Evolutionary conservation across 1,140 invertebrate genomes (phyloP).

Genomic region (Drosophila willistoni): DNA sequence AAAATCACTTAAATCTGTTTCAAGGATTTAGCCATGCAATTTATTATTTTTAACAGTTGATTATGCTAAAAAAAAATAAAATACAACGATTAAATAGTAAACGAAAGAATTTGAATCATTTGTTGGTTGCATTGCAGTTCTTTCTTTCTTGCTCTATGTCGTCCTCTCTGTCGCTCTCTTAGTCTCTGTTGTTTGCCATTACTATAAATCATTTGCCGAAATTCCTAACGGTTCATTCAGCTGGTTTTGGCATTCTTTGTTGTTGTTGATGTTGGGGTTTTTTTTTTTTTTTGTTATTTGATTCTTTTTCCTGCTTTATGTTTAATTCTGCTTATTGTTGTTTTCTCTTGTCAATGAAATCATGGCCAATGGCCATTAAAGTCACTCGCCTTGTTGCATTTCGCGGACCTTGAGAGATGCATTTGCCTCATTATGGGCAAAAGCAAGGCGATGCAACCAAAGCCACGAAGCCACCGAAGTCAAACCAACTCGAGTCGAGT

Average conservation of each 20-base stretch:
- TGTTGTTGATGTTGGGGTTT: neutral
- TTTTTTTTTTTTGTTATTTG: neutral
- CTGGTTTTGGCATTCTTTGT: slow-evolving; percentile 7
- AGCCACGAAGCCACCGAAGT: neutral
- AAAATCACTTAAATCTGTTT: neutral
- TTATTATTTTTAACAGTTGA: too few species aligned
- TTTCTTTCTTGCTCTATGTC: too few species aligned
- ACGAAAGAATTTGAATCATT: neutral
- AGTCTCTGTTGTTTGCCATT: neutral
- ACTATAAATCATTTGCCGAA: slow-evolving; percentile 12
- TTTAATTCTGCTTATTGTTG: slow-evolving; percentile 17
- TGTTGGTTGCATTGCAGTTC: neutral
- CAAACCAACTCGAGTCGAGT: neutral
- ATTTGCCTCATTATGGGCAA: slow-evolving; percentile 17
- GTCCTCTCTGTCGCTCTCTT: neutral
- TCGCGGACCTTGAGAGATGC: slow-evolving; percentile 15
- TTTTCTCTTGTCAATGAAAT: slow-evolving; percentile 21
- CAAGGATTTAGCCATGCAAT: too few species aligned
- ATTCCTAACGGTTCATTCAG: neutral
- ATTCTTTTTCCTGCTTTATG: neutral
- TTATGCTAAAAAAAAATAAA: too few species aligned
- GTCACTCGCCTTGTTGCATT: slow-evolving; percentile 20
- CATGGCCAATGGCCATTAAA: slow-evolving; percentile 23
- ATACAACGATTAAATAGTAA: neutral
- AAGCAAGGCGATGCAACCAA: slow-evolving; percentile 2